These are phyloP conservation scores for Nomada flava DNA, from an alignment of 2,888 invertebrate species.

Conservation along the genomic window DNA sequence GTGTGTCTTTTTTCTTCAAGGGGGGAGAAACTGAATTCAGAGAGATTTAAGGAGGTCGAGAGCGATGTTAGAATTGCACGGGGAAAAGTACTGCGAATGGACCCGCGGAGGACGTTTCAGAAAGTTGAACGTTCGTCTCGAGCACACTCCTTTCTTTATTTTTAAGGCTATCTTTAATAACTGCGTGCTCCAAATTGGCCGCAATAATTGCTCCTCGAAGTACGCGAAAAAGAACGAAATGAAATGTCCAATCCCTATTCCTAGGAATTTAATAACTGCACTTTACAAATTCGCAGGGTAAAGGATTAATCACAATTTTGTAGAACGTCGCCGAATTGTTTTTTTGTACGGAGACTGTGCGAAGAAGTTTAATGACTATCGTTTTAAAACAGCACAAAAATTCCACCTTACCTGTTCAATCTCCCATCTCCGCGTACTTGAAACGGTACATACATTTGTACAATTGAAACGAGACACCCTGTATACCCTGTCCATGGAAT, in stretches of 20 bases:
- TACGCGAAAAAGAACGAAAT: neutral
- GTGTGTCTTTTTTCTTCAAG: neutral
- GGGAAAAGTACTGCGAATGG: neutral
- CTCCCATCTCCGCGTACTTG: neutral
- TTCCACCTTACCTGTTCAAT: neutral
- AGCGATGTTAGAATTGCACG: neutral
- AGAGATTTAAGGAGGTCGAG: conserved; percentile 12
- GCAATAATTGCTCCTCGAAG: neutral
- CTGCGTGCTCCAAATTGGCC: neutral
- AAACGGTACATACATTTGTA: neutral
- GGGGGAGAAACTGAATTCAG: neutral
- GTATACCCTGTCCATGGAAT: neutral
- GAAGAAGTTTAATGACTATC: no score
- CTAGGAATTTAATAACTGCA: neutral
- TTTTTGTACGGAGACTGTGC: no score
- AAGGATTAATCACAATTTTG: neutral
- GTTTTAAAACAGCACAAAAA: no score
- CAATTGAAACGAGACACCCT: conserved; percentile 3
- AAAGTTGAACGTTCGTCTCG: neutral
- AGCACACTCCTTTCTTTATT: neutral
- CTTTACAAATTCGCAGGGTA: neutral
- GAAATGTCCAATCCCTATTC: neutral
- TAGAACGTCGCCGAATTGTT: neutral
- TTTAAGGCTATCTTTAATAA: neutral
- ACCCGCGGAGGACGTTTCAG: neutral